Base-by-base conservation (phyloP, 2,888 invertebrate species). In the Melikaiella ostensackeni region DNA sequence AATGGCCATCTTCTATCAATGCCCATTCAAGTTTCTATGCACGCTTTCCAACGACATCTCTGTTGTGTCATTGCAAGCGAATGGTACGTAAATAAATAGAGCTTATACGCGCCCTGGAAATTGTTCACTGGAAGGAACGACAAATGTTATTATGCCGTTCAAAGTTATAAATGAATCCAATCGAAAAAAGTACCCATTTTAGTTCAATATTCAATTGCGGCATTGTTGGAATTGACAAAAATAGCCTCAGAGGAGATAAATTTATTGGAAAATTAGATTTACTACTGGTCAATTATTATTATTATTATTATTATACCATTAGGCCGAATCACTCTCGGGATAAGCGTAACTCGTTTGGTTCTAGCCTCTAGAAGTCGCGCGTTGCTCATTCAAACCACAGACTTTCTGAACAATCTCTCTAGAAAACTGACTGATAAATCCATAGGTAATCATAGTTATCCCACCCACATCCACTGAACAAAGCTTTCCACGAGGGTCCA, bases 1-100 rank as follows among this genome's bases (percentile, higher is more conserved):
- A 82, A 76, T 78, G 81, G 82, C 82, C 75, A 80, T 82, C 80
- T 80, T 70, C 30, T 70, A 70, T 70, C 70, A 70, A 70, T 70
- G 50, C n/a, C 33, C n/a, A 50, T 70, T 70, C 50, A 70, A 21
- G 46, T 70, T 70, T 70, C 30, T 33, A 46, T 70, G 70, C 30
- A 70, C 11, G 46, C 50, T 50, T 33, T 50, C n/a, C 30, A 50
- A 33, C 50, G 46, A 33, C 70, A 30, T 50, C 11, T 50, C 66
- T 70, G 30, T 55, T 70, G 50, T 70, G 70, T 70, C 70, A 50
- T 70, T 70, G 30, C 70, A 27, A 70, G n/a, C 50, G 70, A 70
- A 70, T 46, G 50, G 46, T 46, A 59, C 59, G 59, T 59, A 59
- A 59, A 59, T 59, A 70, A 64, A 70, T 70, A 30, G 30, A 70